Conservation (phyloP, 2,797 vertebrate genomes). For the Kryptolebias ocellatus region DNA sequence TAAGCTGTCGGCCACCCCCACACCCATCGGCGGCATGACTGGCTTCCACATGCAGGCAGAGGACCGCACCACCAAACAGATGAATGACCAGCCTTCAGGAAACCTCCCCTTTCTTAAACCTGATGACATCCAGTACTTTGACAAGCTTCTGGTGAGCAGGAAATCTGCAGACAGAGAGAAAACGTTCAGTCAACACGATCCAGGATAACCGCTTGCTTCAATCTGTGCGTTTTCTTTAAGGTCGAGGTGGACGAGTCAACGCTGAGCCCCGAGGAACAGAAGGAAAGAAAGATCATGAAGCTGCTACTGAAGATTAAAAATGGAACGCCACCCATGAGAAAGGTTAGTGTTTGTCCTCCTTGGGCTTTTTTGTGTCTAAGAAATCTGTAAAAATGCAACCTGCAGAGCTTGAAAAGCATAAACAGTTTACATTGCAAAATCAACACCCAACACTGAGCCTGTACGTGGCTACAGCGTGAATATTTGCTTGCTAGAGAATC, state of each 20-base stretch:
- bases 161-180: neutral
- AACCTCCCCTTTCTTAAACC: slow-evolving; percentile 99
- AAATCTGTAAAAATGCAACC: neutral
- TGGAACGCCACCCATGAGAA: slow-evolving; percentile 98
- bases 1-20: slow-evolving; percentile 95
- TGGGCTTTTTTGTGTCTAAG: neutral
- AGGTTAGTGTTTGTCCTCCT: slow-evolving; percentile 70
- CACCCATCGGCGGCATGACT: slow-evolving; percentile 96
- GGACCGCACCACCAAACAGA: slow-evolving; percentile 94
- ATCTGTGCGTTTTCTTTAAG: slow-evolving; percentile 66
- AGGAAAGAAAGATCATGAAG: slow-evolving; percentile 99
- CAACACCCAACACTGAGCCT: slow-evolving; percentile 56
- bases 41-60: slow-evolving; percentile 99
- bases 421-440: slow-evolving; percentile 26
- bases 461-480: slow-evolving; percentile 49
- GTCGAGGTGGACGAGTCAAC: slow-evolving; percentile 99
- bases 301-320: slow-evolving; percentile 98
- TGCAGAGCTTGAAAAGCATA: neutral
- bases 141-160: slow-evolving; percentile 93
- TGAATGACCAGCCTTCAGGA: slow-evolving; percentile 97
- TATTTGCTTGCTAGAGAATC: slow-evolving; percentile 40
- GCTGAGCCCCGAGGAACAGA: slow-evolving; percentile 97
- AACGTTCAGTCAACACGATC: neutral
- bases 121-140: slow-evolving; percentile 99
- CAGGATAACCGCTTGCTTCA: neutral